These are phyloP conservation scores for Limanda limanda DNA, from an alignment of 2,113 vertebrate genomes.

Conservation along the genomic window DNA sequence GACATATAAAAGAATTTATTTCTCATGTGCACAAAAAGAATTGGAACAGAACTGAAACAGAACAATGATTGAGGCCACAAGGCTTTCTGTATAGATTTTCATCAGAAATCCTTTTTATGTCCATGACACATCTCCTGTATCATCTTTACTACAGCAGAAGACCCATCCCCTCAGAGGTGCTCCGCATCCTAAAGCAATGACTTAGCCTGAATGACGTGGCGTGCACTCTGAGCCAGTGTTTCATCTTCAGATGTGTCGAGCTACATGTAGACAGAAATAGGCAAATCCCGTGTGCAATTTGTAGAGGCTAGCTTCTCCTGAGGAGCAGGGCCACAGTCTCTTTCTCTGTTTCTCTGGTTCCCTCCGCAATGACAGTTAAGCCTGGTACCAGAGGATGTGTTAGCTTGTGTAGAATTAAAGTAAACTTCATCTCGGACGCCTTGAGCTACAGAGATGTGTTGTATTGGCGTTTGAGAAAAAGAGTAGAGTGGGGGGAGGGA, in stretches of 20 bases:
- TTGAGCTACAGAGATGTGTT: conserved; percentile 24
- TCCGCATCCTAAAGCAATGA: conserved; percentile 60
- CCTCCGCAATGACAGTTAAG: conserved; percentile 42
- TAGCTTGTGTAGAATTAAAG: conserved; percentile 44
- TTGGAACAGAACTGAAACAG: conserved; percentile 85
- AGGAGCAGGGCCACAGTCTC: conserved; percentile 52
- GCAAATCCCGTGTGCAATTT: conserved; percentile 74
- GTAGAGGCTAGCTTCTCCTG: conserved; percentile 55
- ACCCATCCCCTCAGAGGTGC: conserved; percentile 69
- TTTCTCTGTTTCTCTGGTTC: conserved; percentile 57
- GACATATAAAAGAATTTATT: conserved; percentile 92
- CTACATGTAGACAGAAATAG: conserved; percentile 68
- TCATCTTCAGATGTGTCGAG: conserved; percentile 55
- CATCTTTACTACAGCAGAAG: conserved; percentile 77
- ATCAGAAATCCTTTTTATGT: conserved; percentile 81
- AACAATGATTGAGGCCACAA: conserved; percentile 87
- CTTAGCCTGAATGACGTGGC: conserved; percentile 54
- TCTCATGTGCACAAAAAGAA: conserved; percentile 88
- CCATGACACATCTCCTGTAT: conserved; percentile 79
- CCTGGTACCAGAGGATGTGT: conserved; percentile 50
- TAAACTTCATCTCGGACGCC: conserved; percentile 46
- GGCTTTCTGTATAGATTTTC: conserved; percentile 83
- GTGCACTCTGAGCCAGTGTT: conserved; percentile 53
- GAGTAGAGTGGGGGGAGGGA: neutral
- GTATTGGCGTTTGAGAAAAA: conserved; percentile 1